Percentiles rank a stretch among this genome's conserved stretches.
These are phyloP conservation scores for Nephila pilipes DNA, from an alignment of 1,140 invertebrate species.

Conservation along the genomic window DNA sequence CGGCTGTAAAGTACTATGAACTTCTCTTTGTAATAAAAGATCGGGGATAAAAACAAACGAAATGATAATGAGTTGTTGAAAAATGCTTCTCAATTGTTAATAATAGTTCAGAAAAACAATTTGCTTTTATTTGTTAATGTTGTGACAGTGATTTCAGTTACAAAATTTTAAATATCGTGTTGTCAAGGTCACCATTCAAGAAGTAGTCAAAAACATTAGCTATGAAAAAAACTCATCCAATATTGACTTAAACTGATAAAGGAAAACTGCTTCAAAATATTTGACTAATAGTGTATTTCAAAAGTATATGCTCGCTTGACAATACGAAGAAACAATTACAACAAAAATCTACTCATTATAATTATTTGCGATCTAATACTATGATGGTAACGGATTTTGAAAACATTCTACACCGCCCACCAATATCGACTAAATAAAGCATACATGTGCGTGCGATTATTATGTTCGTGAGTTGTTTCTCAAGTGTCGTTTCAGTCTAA, in stretches of 20 bases:
- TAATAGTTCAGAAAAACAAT: too few species aligned
- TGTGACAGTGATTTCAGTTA: background rate
- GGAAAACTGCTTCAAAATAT: background rate
- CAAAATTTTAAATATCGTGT: background rate
- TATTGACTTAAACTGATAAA: background rate
- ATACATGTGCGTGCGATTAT: background rate
- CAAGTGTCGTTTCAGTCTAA: background rate
- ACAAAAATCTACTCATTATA: background rate
- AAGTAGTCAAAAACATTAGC: background rate
- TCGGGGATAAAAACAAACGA: too few species aligned
- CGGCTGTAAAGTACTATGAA: too few species aligned
- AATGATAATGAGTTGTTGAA: too few species aligned
- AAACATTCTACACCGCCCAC: background rate
- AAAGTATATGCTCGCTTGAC: too few species aligned
- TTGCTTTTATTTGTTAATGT: background rate
- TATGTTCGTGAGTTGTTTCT: background rate
- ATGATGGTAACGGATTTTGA: background rate
- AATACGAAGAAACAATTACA: background rate
- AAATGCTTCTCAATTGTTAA: too few species aligned
- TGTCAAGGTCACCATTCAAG: background rate
- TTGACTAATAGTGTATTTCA: background rate
- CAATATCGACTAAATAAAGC: background rate
- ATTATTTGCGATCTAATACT: background rate
- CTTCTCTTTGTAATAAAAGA: too few species aligned
- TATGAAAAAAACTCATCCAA: background rate